Evolutionary conservation across 2,888 invertebrate genomes (phyloP).

Genomic region (Bugulina stolonifera): DNA sequence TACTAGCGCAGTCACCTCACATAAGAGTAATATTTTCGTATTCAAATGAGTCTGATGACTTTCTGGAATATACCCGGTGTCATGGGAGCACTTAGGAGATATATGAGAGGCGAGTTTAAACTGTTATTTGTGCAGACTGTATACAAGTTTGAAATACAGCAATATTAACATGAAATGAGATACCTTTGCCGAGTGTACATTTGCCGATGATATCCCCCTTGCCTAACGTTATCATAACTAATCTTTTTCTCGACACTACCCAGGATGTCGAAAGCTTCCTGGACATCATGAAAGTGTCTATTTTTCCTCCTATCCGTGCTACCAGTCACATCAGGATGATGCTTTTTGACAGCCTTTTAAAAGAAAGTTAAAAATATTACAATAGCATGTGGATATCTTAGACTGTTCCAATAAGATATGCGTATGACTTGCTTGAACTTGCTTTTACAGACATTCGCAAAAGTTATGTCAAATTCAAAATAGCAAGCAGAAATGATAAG

Average conservation of each 20-base stretch:
- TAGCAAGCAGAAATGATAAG: too few relatives aligned
- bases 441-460: not conserved
- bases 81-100: too few relatives aligned
- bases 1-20: too few relatives aligned
- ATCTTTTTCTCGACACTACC: not conserved
- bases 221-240: constrained; percentile 9
- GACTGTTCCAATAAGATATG: not conserved
- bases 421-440: not conserved
- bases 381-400: not conserved
- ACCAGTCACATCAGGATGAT: not conserved
- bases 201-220: not conserved
- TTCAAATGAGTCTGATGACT: too few relatives aligned
- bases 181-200: not conserved
- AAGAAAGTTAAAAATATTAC: not conserved
- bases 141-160: too few relatives aligned
- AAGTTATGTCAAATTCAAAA: not conserved
- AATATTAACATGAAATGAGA: too few relatives aligned
- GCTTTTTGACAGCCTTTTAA: not conserved
- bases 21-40: too few relatives aligned
- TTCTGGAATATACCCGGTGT: too few relatives aligned
- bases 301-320: not conserved
- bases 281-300: not conserved
- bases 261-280: constrained; percentile 6
- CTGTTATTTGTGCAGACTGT: too few relatives aligned
- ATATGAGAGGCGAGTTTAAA: too few relatives aligned